Conservation (phyloP, 2,888 invertebrate species). For the Apodemia duryi region DNA sequence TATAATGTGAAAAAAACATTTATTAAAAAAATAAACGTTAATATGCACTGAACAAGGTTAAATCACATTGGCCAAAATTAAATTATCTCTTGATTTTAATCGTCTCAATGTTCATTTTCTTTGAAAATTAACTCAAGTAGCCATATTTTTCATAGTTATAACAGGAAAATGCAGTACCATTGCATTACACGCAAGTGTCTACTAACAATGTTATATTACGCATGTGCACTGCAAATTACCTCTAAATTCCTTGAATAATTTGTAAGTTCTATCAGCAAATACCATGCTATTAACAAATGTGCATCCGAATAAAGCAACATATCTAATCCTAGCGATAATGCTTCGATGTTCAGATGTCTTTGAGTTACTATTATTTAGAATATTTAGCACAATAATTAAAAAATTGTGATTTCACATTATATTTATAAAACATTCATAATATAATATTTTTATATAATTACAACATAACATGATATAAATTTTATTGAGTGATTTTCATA, state of each 20-base stretch:
- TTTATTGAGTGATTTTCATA: no score
- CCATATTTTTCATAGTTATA: neutral
- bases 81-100: neutral
- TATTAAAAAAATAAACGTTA: neutral
- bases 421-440: no score
- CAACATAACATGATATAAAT: conserved; percentile 5
- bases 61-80: neutral
- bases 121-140: neutral
- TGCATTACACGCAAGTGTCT: neutral
- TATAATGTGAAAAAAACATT: neutral
- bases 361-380: conserved; percentile 2
- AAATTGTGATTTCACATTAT: neutral
- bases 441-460: conserved; percentile 15
- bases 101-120: neutral
- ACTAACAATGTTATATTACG: neutral
- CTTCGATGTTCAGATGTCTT: neutral
- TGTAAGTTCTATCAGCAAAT: neutral
- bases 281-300: neutral
- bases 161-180: neutral
- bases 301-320: conserved; percentile 7
- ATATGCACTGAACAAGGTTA: conserved; percentile 2
- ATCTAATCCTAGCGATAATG: neutral
- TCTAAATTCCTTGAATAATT: neutral
- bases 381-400: conserved; percentile 13
- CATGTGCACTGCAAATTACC: neutral